Percentiles rank a stretch among this genome's conserved stretches.
Conservation (phyloP, 2,113 vertebrate species). For the Chionodraco myersi region DNA sequence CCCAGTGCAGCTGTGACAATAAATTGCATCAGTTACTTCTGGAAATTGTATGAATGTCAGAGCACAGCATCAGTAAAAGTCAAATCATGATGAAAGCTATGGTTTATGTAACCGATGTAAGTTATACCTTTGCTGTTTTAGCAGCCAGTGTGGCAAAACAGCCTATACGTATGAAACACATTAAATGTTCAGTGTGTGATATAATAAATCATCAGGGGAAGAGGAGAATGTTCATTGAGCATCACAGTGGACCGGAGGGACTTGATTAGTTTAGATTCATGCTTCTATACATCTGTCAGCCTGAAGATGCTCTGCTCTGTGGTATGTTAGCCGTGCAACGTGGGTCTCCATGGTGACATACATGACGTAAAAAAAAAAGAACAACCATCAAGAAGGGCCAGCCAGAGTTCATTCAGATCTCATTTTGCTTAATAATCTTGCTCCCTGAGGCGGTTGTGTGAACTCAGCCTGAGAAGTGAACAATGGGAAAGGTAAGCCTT, state of each 20-base stretch:
- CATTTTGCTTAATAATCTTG: background rate
- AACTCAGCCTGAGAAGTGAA: background rate
- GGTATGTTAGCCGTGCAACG: background rate
- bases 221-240: background rate
- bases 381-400: background rate
- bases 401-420: background rate
- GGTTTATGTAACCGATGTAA: too few relatives aligned
- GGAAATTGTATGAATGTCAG: conserved; percentile 3
- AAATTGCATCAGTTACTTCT: conserved; percentile 3
- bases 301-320: background rate
- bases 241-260: background rate
- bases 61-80: background rate
- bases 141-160: background rate
- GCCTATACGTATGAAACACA: background rate
- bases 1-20: background rate
- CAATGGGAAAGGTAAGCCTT: background rate
- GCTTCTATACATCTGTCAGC: background rate
- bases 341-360: conserved; percentile 14
- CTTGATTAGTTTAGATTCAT: background rate
- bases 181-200: background rate
- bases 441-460: background rate
- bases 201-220: background rate
- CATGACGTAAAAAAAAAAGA: background rate
- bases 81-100: too few relatives aligned
- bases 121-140: too few relatives aligned